A percentile compares a stretch with the other conserved stretches of the same genome.
These are phyloP conservation scores for Buceros bicornis DNA, from an alignment of 2,797 vertebrate genomes.

Conservation along the genomic window DNA sequence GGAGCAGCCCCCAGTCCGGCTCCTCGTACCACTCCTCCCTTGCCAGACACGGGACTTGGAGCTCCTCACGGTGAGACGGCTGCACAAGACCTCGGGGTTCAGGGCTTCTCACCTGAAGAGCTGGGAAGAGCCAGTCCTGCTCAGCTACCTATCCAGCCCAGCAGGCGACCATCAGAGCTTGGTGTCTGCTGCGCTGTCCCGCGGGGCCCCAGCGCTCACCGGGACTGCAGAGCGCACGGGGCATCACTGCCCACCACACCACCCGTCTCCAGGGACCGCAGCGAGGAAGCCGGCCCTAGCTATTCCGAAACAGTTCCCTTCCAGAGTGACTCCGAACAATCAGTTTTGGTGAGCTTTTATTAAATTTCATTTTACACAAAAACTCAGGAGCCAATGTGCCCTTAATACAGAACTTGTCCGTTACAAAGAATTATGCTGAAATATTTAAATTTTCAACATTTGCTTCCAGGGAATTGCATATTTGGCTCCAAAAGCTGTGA, in stretches of 20 bases:
- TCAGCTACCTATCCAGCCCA: rapidly evolving
- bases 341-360: not conserved
- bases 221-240: not conserved
- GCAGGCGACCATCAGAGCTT: not conserved
- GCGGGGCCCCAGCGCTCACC: rapidly evolving
- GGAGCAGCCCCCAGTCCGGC: not conserved
- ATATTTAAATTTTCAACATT: not conserved
- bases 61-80: not conserved
- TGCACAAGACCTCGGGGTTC: not conserved
- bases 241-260: rapidly evolving
- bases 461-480: not conserved
- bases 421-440: not conserved
- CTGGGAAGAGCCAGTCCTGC: not conserved
- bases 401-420: not conserved
- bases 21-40: rapidly evolving
- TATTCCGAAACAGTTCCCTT: not conserved
- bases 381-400: not conserved
- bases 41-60: rapidly evolving
- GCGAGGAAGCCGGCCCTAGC: not conserved
- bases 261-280: not conserved
- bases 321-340: not conserved
- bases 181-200: rapidly evolving
- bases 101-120: not conserved
- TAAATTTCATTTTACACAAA: not conserved
- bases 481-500: conserved; percentile 3